Percentiles rank a stretch among this genome's conserved stretches.
Conservation (phyloP, 2,888 invertebrate genomes). For the Sarcophaga caerulescens region DNA sequence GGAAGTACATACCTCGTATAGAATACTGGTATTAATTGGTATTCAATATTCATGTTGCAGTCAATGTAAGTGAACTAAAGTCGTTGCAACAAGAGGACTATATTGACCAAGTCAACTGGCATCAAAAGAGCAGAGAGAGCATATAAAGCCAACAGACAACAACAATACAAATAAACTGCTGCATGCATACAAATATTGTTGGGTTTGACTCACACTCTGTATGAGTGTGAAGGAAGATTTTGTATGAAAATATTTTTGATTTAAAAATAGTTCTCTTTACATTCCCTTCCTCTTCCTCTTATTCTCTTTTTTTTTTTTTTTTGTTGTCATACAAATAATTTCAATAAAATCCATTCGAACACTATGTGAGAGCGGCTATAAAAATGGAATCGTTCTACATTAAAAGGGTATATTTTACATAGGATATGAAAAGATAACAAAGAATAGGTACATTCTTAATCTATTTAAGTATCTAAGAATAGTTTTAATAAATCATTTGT, state of each 20-base stretch:
- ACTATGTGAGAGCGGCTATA: conserved; percentile 10
- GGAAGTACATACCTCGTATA: background rate
- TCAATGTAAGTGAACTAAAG: conserved; percentile 37
- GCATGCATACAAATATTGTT: background rate
- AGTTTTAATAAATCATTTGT: too few species aligned
- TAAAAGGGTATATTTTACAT: too few species aligned
- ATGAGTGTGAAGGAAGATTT: too few species aligned
- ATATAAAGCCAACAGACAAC: conserved; percentile 34
- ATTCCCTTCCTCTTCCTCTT: background rate
- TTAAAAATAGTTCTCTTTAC: too few species aligned
- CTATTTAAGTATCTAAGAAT: too few species aligned
- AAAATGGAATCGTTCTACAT: too few species aligned
- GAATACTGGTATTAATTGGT: conserved; percentile 54
- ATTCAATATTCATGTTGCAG: conserved; percentile 56
- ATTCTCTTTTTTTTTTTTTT: too few species aligned
- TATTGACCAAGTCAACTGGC: conserved; percentile 42
- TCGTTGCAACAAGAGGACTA: background rate
- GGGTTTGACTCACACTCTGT: too few species aligned
- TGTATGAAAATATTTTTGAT: too few species aligned
- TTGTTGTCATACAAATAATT: conserved; percentile 25
- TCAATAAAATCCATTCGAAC: conserved; percentile 35
- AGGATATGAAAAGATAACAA: too few species aligned
- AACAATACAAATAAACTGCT: background rate
- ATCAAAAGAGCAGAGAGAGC: conserved; percentile 47
- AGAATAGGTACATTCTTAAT: too few species aligned